Evolutionary conservation across 2,888 invertebrate species (phyloP), one percentile per base, ranked within the genome.

Genomic region (Phania funesta): DNA sequence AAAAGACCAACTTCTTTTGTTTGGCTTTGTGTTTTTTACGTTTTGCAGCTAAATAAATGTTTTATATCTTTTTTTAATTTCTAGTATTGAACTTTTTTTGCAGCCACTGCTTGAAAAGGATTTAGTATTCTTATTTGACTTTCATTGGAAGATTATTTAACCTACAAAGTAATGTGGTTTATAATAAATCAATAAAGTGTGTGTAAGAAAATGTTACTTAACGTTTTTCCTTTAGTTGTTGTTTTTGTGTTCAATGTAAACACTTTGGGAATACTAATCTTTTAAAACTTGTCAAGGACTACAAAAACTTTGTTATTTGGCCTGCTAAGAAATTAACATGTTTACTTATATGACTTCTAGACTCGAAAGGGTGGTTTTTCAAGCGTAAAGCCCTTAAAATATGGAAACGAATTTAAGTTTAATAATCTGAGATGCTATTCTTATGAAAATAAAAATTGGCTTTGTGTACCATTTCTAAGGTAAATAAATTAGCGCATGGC

Each of bases 251-350:
- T 29, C 58, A 52, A 68, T 52, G 60, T 38, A 54, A 77, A 52
- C 60, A 68, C 62, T 68, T 68, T 68, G 68, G 54, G 62, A 62
- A 74, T 74, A 68, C 81, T 44, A 74, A 81, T 77, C 68, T 68
- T 73, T 77, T 64, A 81, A 81, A 77, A 77, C 54, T 77, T 73
- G 35, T 32, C 38, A 22, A 50, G 48, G 77, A 64, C 70, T 64
- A 18, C 7, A 44, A 26, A 38, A 75, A 58, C 18, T 75, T 48
- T 35, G 38, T 41, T 71, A n/a, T 46, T 71, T 64, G 62, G 54
- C 48, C 77, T 64, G 64, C 71, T 71, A 41, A 48, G n/a, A 70
- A 70, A 56, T 64, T 64, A 48, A 58, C 46, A 64, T 46, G 38
- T 52, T 24, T 32, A 20, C n/a, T 11, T 50, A 3, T 16, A 50